Conservation (phyloP, 2,113 vertebrate genomes). For the Meles meles region DNA sequence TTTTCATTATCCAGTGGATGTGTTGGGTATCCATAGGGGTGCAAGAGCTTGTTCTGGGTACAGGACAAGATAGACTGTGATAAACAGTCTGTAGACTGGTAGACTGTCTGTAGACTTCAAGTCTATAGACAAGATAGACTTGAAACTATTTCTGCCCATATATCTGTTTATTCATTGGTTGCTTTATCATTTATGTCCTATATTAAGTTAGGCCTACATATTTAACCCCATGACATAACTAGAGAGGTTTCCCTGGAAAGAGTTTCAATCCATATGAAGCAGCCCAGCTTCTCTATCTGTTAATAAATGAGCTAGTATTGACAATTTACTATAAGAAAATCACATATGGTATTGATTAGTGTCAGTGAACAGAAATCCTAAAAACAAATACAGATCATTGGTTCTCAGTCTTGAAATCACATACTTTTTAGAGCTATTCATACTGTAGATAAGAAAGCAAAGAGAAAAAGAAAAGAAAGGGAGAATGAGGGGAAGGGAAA, state of each 20-base stretch:
- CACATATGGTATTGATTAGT: background rate
- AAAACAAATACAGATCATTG: conserved; percentile 11
- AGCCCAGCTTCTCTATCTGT: background rate
- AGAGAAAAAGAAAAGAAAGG: background rate
- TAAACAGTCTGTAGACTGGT: too few relatives aligned
- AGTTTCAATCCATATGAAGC: background rate
- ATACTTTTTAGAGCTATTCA: background rate
- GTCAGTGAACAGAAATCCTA: background rate
- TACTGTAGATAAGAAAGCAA: background rate
- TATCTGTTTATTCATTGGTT: background rate
- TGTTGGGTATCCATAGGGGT: background rate
- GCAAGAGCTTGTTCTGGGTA: background rate
- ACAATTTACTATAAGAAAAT: background rate
- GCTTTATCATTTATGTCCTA: background rate
- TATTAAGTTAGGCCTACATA: background rate
- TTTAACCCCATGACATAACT: background rate
- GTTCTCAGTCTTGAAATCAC: background rate
- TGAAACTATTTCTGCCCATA: background rate
- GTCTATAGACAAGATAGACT: background rate
- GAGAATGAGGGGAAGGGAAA: too few relatives aligned
- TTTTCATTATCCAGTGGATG: background rate
- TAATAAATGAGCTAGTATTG: background rate
- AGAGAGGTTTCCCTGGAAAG: background rate
- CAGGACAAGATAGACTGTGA: too few relatives aligned
- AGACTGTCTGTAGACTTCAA: too few relatives aligned